Percentiles rank a stretch among this genome's conserved stretches.
Conservation (phyloP, 2,797 vertebrate genomes). For the Anguilla anguilla region DNA sequence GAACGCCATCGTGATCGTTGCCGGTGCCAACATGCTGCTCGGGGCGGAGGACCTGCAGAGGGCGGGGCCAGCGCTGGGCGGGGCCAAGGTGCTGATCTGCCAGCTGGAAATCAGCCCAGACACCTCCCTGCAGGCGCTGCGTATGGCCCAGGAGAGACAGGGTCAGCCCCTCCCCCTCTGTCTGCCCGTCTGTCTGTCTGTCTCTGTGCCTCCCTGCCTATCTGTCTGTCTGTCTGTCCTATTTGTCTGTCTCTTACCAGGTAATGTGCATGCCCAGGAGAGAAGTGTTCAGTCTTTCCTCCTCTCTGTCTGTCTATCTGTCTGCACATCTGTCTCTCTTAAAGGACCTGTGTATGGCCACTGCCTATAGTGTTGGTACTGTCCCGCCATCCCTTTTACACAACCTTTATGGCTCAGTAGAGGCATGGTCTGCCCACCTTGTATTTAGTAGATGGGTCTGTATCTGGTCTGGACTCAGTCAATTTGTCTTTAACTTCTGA, state of each 20-base stretch:
- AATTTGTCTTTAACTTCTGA: neutral
- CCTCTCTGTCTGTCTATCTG: neutral
- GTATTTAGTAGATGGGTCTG: neutral
- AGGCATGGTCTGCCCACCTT: neutral
- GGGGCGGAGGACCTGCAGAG: slow-evolving; percentile 76
- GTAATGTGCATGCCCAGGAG: slow-evolving; percentile 51
- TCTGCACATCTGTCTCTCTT: neutral
- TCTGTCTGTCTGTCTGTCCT: neutral
- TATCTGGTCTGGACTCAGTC: neutral
- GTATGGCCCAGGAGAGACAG: slow-evolving; percentile 79
- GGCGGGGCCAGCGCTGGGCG: slow-evolving; percentile 72
- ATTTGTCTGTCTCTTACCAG: slow-evolving; percentile 18
- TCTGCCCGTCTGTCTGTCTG: neutral
- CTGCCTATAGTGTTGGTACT: neutral
- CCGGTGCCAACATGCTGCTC: slow-evolving; percentile 92
- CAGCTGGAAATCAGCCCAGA: slow-evolving; percentile 88
- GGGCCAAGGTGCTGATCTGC: slow-evolving; percentile 86
- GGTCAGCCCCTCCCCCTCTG: slow-evolving; percentile 69
- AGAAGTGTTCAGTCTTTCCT: slow-evolving; percentile 41
- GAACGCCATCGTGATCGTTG: slow-evolving; percentile 94
- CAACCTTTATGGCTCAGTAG: neutral
- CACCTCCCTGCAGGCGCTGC: slow-evolving; percentile 83
- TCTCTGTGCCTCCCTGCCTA: neutral
- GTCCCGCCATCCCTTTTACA: neutral
- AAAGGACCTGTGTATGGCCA: neutral